Evolutionary conservation across 2,888 invertebrate species (phyloP).

Genomic region (Parnassius smintheus): DNA sequence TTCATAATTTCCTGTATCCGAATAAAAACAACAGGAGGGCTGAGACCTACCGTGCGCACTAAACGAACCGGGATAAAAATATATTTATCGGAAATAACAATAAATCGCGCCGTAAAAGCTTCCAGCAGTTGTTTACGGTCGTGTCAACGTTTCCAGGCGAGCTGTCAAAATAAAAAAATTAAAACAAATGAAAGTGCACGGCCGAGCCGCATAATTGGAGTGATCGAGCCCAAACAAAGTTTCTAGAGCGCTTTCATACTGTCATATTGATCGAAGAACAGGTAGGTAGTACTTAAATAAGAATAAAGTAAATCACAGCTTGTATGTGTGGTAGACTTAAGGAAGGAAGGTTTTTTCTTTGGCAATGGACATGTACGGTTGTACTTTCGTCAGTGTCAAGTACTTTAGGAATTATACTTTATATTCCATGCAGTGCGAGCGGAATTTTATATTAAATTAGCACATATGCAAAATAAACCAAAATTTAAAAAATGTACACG

Average conservation of each 20-base stretch:
- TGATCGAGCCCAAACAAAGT: conserved; percentile 6
- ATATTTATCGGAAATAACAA: conserved; percentile 32
- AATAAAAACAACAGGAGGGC: conserved; percentile 14
- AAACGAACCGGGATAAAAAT: conserved; percentile 29
- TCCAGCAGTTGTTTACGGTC: conserved; percentile 43
- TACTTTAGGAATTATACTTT: no score
- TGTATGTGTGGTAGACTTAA: no score
- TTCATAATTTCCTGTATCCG: conserved; percentile 1
- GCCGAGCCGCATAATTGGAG: neutral
- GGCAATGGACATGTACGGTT: no score
- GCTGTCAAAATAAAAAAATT: conserved; percentile 29
- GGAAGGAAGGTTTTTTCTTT: no score
- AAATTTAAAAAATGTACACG: no score
- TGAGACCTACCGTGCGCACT: conserved; percentile 12
- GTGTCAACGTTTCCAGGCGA: conserved; percentile 45
- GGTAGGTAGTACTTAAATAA: no score
- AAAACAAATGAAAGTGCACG: conserved; percentile 20
- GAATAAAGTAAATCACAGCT: no score
- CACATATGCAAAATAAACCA: no score
- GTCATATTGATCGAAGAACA: no score
- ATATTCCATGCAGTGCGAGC: no score
- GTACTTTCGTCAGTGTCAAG: no score
- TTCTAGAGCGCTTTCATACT: neutral
- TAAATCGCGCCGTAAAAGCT: conserved; percentile 28
- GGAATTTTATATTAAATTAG: no score